Evolutionary conservation across 2,888 invertebrate species (phyloP), one percentile per base, ranked within the genome.

Genomic region (Volucella inanis): DNA sequence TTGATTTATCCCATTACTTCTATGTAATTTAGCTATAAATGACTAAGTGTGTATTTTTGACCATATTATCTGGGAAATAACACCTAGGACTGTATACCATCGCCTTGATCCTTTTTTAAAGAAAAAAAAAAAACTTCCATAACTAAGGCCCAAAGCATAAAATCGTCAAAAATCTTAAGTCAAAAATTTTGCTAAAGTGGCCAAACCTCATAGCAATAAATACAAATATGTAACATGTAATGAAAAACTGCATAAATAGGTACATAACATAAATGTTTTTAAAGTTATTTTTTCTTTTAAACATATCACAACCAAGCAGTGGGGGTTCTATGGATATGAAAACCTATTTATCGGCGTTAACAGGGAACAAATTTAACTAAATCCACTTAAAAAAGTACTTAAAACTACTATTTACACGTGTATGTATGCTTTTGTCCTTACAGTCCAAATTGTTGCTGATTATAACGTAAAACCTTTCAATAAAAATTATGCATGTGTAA

Each of bases 251-350:
- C 70, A 61, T 50, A 61, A 8, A 50, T 41, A 50, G 22, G 14
- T 43, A 43, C 49, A 22, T 3, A 2, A 43, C 49, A 22, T 3
- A 2, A 3, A 52, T 43, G 6, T 31, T 6, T 22, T 31, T 31
- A 31, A 31, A 0, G 6, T 31, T 31, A 6, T 0, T 31, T 31
- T 6, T 14, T 14, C 18, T 4, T 64, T 76, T 57, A 76, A 85
- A 72, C 61, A 77, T 77, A 71, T 84, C 81, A 85, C 85, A 85
- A 85, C 85, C 85, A 85, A 85, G 85, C 81, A 59, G 55, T 75
- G 70, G 61, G 71, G 52, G 55, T 50, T 70, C 11, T 59, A 14
- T 22, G 54, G 38, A 67, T 68, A 65, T 67, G 47, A 55, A 78
- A 47, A 65, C 50, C 14, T 55, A 67, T 72, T 59, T 50, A 31